Evolutionary conservation across 2,888 invertebrate genomes (phyloP).

Genomic region (Formica aserva): DNA sequence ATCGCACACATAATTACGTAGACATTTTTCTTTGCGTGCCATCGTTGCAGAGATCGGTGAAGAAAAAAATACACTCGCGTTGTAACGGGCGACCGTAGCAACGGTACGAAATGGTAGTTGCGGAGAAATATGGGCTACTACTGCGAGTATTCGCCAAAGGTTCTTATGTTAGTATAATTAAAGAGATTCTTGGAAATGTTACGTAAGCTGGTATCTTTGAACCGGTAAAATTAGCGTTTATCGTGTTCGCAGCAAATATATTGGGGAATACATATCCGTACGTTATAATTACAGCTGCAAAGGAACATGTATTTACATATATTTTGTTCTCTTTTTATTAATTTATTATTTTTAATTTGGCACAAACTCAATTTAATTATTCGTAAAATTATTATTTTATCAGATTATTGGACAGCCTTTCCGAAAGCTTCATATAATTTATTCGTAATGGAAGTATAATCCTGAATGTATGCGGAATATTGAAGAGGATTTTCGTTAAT

Average conservation of each 20-base stretch:
- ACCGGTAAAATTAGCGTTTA: conserved; percentile 30
- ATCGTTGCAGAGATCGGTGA: conserved; percentile 23
- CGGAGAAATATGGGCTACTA: conserved; percentile 33
- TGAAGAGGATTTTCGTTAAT: background rate
- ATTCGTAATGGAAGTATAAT: conserved; percentile 7
- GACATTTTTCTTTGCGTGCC: conserved; percentile 61
- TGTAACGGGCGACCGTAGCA: conserved; percentile 30
- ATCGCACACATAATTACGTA: conserved; percentile 64
- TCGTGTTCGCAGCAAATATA: background rate
- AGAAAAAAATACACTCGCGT: conserved; percentile 48
- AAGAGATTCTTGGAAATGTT: conserved; percentile 33
- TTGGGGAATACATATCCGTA: background rate
- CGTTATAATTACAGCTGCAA: conserved; percentile 1
- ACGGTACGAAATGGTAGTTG: conserved; percentile 40
- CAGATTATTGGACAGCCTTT: background rate
- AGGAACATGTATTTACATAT: background rate
- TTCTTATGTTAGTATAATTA: conserved; percentile 41
- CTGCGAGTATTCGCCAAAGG: conserved; percentile 29
- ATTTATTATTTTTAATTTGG: background rate
- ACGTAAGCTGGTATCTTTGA: conserved; percentile 33
- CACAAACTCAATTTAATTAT: background rate
- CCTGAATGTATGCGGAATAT: conserved; percentile 18
- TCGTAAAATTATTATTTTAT: background rate
- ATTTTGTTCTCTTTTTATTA: background rate
- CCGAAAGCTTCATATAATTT: background rate